Percentiles rank a stretch among this genome's conserved stretches.
Evolutionary conservation across 2,113 vertebrate species (phyloP).

Genomic region (Danio rerio): DNA sequence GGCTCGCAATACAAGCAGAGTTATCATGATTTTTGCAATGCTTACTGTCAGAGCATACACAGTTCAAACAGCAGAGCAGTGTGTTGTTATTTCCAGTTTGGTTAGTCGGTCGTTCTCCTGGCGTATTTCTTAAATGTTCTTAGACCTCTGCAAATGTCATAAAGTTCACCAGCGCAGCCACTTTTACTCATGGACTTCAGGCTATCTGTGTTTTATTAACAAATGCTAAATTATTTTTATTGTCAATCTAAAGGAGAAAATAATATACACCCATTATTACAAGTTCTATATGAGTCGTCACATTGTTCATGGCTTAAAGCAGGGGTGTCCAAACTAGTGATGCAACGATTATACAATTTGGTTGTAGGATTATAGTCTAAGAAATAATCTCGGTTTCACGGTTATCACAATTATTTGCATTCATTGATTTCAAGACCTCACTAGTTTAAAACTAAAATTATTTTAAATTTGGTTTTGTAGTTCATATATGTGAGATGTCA

Average conservation of each 20-base stretch:
- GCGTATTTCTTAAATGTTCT: slow-evolving; percentile 13
- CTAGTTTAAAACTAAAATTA: too few species aligned
- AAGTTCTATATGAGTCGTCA: background rate
- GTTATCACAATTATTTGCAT: too few species aligned
- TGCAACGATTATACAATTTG: too few species aligned
- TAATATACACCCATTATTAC: too few species aligned
- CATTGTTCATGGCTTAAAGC: background rate
- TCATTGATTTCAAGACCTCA: too few species aligned
- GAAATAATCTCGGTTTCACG: too few species aligned
- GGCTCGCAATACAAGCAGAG: slow-evolving; percentile 29
- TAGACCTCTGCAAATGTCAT: slow-evolving; percentile 23
- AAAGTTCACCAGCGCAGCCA: background rate
- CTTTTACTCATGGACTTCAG: background rate
- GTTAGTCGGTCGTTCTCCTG: slow-evolving; percentile 22
- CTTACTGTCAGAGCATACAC: slow-evolving; percentile 24
- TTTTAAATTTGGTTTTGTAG: too few species aligned
- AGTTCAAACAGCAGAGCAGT: slow-evolving; percentile 11
- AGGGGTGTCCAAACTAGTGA: too few species aligned
- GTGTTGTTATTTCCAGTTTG: slow-evolving; percentile 36
- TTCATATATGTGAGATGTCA: too few species aligned
- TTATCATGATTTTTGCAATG: slow-evolving; percentile 42
- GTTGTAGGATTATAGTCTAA: too few species aligned
- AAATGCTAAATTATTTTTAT: too few species aligned
- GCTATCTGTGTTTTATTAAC: background rate
- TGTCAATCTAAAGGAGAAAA: too few species aligned